Conservation (phyloP, 2,113 vertebrate species). For the Bos indicus region DNA sequence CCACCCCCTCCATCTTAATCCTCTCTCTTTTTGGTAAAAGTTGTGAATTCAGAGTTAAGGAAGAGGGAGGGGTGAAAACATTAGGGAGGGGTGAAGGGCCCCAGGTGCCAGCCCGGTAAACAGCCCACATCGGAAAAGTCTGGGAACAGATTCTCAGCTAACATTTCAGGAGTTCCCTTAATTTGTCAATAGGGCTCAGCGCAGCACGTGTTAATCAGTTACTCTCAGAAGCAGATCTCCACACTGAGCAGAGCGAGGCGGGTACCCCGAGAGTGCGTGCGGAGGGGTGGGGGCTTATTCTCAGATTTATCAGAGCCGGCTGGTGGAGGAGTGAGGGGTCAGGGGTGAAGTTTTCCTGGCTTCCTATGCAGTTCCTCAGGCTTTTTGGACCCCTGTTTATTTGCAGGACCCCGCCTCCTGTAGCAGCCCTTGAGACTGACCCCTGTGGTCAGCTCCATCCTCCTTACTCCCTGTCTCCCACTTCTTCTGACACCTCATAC, state of each 20-base stretch:
- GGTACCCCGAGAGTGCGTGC: fast-evolving
- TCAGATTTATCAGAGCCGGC: background rate
- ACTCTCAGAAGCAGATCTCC: background rate
- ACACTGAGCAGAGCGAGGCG: background rate
- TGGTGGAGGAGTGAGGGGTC: background rate
- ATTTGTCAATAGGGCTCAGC: background rate
- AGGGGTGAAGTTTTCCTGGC: background rate
- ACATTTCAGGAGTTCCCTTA: background rate
- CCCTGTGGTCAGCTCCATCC: background rate
- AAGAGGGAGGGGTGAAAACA: fast-evolving
- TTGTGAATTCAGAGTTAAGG: background rate
- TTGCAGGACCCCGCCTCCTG: background rate
- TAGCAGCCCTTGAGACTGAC: fast-evolving
- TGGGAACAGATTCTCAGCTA: background rate
- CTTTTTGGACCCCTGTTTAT: background rate
- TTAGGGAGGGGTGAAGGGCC: background rate
- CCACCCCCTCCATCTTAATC: background rate
- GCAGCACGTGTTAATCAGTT: background rate
- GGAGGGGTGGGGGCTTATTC: background rate
- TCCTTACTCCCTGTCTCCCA: background rate
- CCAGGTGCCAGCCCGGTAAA: background rate
- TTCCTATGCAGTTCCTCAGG: background rate
- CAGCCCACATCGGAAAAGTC: background rate
- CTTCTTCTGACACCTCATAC: background rate
- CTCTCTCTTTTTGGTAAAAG: background rate